Conservation (phyloP, 2,113 vertebrate species). For the Oenanthe melanoleuca region DNA sequence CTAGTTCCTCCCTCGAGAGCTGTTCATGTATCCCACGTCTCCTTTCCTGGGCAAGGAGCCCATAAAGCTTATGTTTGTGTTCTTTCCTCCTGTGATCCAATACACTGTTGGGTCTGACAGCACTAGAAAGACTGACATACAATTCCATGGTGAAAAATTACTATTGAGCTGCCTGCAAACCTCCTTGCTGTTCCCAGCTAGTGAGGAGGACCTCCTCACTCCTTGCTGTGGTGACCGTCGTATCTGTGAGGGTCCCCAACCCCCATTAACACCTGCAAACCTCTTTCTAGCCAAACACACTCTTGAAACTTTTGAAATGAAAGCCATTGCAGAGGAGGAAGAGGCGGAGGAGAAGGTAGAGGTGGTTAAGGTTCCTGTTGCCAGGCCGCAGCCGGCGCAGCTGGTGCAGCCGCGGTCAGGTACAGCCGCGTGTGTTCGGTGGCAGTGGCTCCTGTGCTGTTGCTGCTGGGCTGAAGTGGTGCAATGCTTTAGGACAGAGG, state of each 20-base stretch:
- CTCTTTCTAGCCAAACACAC: conserved; percentile 55
- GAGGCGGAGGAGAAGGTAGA: conserved; percentile 58
- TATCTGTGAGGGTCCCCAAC: background rate
- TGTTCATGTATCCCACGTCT: accelerated
- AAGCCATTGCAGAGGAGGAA: conserved; percentile 58
- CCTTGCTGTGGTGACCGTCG: background rate
- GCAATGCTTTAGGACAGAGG: conserved; percentile 49
- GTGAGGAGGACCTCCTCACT: background rate
- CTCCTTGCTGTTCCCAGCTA: background rate
- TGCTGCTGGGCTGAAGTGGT: conserved; percentile 32
- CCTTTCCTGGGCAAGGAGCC: background rate
- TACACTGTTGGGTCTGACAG: background rate
- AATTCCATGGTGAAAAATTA: background rate
- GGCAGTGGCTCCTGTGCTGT: background rate
- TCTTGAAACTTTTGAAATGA: conserved; percentile 61
- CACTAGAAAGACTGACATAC: background rate
- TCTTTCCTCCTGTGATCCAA: background rate
- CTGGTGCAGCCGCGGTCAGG: background rate
- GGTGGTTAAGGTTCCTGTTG: conserved; percentile 43
- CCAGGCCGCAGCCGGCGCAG: conserved; percentile 19
- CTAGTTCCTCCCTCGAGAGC: accelerated
- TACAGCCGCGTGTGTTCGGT: background rate
- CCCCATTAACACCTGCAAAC: background rate
- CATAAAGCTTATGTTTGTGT: background rate
- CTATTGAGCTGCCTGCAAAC: background rate